These are phyloP conservation scores for Oxycera nigricornis DNA, from an alignment of 2,888 invertebrate genomes.

Conservation along the genomic window DNA sequence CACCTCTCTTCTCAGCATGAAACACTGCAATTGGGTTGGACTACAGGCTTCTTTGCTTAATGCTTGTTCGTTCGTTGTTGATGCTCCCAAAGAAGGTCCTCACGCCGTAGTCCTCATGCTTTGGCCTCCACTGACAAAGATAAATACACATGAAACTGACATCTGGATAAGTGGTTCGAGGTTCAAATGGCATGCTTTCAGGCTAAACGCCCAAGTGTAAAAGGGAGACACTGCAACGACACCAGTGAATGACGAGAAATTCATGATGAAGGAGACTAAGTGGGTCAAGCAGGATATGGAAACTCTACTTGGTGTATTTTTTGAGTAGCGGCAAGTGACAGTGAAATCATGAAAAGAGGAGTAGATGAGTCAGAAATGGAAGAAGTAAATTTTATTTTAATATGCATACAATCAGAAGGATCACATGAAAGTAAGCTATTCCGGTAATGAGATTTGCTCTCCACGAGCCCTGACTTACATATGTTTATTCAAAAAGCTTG, in stretches of 20 bases:
- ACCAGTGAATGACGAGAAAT: not conserved
- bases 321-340: not conserved
- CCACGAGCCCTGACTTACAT: no score
- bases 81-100: constrained; percentile 4
- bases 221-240: not conserved
- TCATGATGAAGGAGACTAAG: constrained; percentile 1
- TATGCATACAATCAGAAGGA: no score
- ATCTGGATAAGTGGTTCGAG: constrained; percentile 35
- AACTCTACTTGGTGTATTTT: not conserved
- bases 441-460: no score
- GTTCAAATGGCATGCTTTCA: constrained; percentile 2
- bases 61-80: not conserved
- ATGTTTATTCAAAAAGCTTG: no score
- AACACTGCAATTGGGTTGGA: not conserved
- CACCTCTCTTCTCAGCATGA: not conserved
- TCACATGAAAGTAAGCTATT: no score
- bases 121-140: constrained; percentile 25
- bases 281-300: constrained; percentile 18
- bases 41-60: not conserved
- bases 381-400: no score
- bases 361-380: no score
- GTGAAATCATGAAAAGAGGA: no score
- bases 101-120: not conserved
- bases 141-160: constrained; percentile 33
- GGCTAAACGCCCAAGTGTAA: constrained; percentile 9